Conservation (phyloP, 2,113 vertebrate species). For the Corvus hawaiiensis region DNA sequence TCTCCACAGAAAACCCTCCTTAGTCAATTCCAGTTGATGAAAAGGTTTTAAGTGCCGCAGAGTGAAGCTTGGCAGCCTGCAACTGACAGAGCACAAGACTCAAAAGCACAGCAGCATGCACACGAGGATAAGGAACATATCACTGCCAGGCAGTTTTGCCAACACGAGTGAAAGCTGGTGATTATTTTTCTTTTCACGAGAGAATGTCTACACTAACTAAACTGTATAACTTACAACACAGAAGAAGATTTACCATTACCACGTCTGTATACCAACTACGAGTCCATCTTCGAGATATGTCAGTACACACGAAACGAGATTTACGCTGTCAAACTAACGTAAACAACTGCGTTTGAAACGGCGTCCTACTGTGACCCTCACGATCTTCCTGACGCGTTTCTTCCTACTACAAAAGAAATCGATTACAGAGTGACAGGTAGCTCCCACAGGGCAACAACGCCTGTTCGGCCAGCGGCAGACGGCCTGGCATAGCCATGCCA, state of each 20-base stretch:
- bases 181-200: not conserved
- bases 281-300: not conserved
- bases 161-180: rapidly evolving
- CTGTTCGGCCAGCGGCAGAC: not conserved
- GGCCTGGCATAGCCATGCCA: not conserved
- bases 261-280: not conserved
- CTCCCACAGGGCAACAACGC: not conserved
- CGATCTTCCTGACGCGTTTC: not conserved
- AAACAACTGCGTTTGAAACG: not conserved
- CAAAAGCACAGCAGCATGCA: not conserved
- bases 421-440: not conserved
- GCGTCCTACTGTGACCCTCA: not conserved
- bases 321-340: not conserved
- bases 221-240: rapidly evolving
- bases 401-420: not conserved
- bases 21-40: not conserved
- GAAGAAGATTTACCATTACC: not conserved
- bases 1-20: not conserved
- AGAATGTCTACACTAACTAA: not conserved
- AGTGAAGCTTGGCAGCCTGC: not conserved
- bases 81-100: not conserved
- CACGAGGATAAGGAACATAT: not conserved
- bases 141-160: too few relatives aligned
- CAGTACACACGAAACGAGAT: not conserved
- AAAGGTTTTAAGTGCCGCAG: not conserved